Evolutionary conservation across 35 echinoderm and acorn worm genomes (phyloP).

Genomic region (Acanthaster planci): DNA sequence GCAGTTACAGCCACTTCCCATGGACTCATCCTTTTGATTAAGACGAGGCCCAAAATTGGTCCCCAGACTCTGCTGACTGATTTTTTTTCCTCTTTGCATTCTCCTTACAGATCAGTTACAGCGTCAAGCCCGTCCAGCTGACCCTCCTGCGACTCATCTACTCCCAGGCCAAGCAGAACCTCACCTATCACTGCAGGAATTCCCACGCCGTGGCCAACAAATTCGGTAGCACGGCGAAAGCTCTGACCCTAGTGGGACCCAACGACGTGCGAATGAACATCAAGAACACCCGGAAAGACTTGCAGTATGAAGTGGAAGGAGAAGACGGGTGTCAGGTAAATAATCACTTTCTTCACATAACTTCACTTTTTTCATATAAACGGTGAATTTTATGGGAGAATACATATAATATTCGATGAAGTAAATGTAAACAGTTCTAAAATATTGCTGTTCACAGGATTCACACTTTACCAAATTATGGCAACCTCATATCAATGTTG

Average conservation of each 20-base stretch:
- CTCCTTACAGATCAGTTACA: slow-evolving; percentile 71
- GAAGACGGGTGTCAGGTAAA: slow-evolving; percentile 1
- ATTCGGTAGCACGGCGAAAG: not conserved
- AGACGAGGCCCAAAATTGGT: no score
- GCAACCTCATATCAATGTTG: no score
- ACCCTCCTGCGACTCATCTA: slow-evolving; percentile 91
- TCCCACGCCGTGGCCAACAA: slow-evolving; percentile 51
- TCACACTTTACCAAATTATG: no score
- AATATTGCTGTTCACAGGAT: no score
- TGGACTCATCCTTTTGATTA: no score
- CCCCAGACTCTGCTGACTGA: no score
- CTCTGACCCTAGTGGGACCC: slow-evolving; percentile 20
- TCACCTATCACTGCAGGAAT: slow-evolving; percentile 92
- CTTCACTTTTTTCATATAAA: no score
- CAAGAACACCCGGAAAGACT: not conserved
- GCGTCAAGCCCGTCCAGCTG: slow-evolving; percentile 66
- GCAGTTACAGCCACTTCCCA: no score
- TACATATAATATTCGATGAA: no score
- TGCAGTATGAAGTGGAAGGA: slow-evolving; percentile 16
- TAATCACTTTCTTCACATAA: slow-evolving; percentile 10
- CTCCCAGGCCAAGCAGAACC: slow-evolving; percentile 62
- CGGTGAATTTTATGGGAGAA: no score
- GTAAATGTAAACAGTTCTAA: no score
- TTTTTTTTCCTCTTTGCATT: not conserved
- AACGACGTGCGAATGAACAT: not conserved